Evolutionary conservation across 2,113 vertebrate species (phyloP).

Genomic region (Otolemur garnettii): DNA sequence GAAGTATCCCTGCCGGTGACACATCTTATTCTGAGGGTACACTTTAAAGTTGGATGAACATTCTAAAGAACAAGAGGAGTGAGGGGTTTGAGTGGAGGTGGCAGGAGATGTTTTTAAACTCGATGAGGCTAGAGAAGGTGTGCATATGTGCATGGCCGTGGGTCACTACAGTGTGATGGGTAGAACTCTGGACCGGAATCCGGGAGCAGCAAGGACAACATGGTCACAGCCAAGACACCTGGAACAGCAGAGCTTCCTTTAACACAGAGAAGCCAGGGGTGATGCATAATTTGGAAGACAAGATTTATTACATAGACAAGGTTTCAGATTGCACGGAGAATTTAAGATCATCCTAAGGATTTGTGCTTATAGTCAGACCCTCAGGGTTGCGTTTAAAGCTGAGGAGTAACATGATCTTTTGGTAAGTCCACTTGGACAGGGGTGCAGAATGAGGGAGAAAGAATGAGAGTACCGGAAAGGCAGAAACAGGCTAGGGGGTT

Average conservation of each 20-base stretch:
- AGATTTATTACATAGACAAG: not conserved
- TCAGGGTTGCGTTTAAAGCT: not conserved
- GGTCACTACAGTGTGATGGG: not conserved
- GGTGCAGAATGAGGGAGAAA: not conserved
- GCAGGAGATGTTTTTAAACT: not conserved
- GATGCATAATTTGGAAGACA: not conserved
- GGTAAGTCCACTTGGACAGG: not conserved
- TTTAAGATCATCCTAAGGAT: not conserved
- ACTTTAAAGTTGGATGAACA: not conserved
- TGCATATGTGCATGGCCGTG: not conserved
- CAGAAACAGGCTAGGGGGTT: not conserved
- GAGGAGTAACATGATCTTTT: not conserved
- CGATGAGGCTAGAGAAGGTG: not conserved
- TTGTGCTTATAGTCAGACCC: not conserved
- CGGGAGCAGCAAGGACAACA: not conserved
- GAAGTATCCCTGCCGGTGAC: not conserved
- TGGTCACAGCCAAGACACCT: not conserved
- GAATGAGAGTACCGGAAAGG: not conserved
- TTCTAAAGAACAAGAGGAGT: not conserved
- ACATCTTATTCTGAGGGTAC: not conserved
- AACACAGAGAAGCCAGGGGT: not conserved
- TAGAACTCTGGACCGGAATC: not conserved
- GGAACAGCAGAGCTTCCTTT: not conserved
- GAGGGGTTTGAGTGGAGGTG: not conserved
- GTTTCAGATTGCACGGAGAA: not conserved